phyloP scores from a whole-genome alignment of 1,140 invertebrate species.

The Drosophila biarmipes region DNA sequence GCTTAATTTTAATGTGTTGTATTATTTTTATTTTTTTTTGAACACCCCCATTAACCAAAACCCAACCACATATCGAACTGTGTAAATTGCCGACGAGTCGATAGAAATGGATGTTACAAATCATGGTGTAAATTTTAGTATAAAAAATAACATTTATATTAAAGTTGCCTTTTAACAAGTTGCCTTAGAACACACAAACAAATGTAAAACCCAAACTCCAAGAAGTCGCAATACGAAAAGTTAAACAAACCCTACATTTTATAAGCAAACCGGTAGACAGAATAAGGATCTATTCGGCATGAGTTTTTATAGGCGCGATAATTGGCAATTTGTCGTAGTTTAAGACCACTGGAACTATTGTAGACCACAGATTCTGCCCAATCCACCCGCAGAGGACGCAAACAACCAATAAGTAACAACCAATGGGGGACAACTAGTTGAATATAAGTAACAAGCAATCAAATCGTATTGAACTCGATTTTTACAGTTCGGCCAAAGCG shows the following conservation, averaged over 20 bases:
- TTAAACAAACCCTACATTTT: constrained; percentile 42
- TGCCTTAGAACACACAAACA: constrained; percentile 65
- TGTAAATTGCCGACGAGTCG: constrained; percentile 25
- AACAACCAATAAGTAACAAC: constrained; percentile 17
- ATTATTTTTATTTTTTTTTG: background rate
- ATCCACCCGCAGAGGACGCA: constrained; percentile 23
- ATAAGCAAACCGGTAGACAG: constrained; percentile 16
- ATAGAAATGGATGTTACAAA: constrained; percentile 6
- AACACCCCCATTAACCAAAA: background rate
- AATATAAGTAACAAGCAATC: constrained; percentile 53
- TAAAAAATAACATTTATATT: constrained; percentile 68
- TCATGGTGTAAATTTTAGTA: constrained; percentile 55
- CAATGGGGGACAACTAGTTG: constrained; percentile 46
- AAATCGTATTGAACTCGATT: constrained; percentile 42
- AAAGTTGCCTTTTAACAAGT: constrained; percentile 79
- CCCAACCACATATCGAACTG: constrained; percentile 37
- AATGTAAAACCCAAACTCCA: constrained; percentile 38
- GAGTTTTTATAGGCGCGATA: constrained; percentile 34
- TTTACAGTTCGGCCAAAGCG: constrained; percentile 47
- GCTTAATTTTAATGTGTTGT: background rate
- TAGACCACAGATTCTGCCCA: constrained; percentile 20
- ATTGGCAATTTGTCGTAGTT: constrained; percentile 43
- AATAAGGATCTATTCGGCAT: constrained; percentile 18
- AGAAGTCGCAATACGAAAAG: constrained; percentile 27
- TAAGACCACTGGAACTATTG: constrained; percentile 28